Conservation (phyloP, 2,113 vertebrate species). For the Bettongia penicillata region DNA sequence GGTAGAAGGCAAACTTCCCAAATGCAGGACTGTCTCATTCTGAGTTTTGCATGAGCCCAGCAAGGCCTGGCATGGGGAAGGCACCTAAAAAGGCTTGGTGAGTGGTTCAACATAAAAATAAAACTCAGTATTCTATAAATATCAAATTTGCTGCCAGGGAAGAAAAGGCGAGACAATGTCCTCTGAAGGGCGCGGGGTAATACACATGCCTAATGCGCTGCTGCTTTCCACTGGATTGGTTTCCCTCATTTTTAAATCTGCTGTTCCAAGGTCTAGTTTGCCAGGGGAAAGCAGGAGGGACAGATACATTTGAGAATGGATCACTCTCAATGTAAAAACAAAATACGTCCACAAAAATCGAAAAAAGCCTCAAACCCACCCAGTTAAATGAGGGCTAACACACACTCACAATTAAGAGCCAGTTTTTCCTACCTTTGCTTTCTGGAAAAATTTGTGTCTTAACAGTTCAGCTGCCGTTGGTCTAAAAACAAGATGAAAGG, state of each 20-base stretch:
- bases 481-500: slow-evolving; percentile 84
- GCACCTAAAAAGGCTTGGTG: not conserved
- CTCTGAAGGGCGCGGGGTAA: no score
- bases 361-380: not conserved
- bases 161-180: no score
- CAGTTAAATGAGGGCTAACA: not conserved
- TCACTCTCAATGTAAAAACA: not conserved
- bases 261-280: not conserved
- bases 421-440: slow-evolving; percentile 92
- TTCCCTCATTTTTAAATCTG: not conserved
- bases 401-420: not conserved
- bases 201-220: no score
- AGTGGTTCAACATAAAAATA: not conserved
- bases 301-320: not conserved
- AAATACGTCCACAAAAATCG: not conserved
- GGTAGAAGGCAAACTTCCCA: not conserved
- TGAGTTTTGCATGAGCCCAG: no score
- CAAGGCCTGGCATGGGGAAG: no score
- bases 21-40: not conserved
- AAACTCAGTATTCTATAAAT: not conserved
- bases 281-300: not conserved
- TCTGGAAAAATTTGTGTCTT: slow-evolving; percentile 98
- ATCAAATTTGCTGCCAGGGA: no score
- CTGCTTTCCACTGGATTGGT: not conserved
- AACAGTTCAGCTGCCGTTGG: slow-evolving; percentile 95